phyloP scores from a whole-genome alignment of 2,888 invertebrate species.

The Sinopyrophorus schimmeli region DNA sequence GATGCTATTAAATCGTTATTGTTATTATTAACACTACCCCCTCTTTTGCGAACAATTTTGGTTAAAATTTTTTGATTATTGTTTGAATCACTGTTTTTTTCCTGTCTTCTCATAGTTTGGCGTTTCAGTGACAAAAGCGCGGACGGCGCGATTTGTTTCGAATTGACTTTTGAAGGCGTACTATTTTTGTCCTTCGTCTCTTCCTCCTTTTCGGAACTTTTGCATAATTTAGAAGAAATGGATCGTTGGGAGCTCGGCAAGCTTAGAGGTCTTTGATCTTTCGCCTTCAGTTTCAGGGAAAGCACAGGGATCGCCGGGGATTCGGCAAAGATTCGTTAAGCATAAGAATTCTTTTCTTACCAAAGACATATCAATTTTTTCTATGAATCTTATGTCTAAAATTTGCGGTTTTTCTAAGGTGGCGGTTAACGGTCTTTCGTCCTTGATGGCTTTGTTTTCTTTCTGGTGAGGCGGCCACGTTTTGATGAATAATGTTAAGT shows the following conservation, averaged over 20 bases:
- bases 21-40: neutral
- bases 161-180: conserved; percentile 1
- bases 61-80: conserved; percentile 25
- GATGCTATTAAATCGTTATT: conserved; percentile 26
- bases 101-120: conserved; percentile 21
- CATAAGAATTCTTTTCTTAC: conserved; percentile 59
- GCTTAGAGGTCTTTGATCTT: conserved; percentile 41
- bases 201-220: too few species aligned
- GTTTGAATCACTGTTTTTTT: conserved; percentile 34
- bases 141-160: conserved; percentile 16
- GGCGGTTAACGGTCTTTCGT: conserved; percentile 59
- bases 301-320: too few species aligned
- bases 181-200: conserved; percentile 47
- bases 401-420: conserved; percentile 61
- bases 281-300: too few species aligned
- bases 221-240: too few species aligned
- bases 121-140: conserved; percentile 32
- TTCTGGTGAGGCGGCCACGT: conserved; percentile 46
- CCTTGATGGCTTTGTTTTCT: conserved; percentile 38
- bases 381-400: conserved; percentile 57
- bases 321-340: conserved; percentile 51
- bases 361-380: conserved; percentile 62
- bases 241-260: conserved; percentile 34
- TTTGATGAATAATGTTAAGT: conserved; percentile 50
- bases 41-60: conserved; percentile 10